Conservation (phyloP, 2,888 invertebrate genomes). For the Hoplodrina blanda region DNA sequence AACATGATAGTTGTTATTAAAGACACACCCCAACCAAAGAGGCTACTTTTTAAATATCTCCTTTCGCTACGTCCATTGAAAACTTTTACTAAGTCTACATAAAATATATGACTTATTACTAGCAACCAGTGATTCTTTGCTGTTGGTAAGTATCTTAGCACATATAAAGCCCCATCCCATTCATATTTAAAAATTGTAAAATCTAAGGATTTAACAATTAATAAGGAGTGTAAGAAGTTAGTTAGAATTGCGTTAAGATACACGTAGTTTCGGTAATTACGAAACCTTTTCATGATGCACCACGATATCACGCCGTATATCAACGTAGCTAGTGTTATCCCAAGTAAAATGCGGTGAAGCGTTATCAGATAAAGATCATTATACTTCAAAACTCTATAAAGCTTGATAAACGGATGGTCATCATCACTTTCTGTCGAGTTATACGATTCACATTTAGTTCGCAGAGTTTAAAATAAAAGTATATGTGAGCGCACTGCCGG, state of each 20-base stretch:
- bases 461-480: background rate
- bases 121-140: slow-evolving; percentile 6
- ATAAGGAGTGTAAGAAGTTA: background rate
- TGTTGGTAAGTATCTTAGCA: background rate
- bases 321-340: background rate
- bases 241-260: slow-evolving; percentile 8
- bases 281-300: slow-evolving; percentile 4
- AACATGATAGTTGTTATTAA: background rate
- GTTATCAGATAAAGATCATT: too few species aligned
- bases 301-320: slow-evolving; percentile 13
- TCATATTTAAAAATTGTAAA: background rate
- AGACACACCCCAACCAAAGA: slow-evolving; percentile 19
- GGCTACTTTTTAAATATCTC: background rate
- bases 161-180: too few species aligned
- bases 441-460: background rate
- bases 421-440: too few species aligned
- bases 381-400: too few species aligned
- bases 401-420: too few species aligned
- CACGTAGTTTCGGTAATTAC: slow-evolving; percentile 14
- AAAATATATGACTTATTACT: slow-evolving; percentile 14
- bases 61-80: background rate
- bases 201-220: too few species aligned
- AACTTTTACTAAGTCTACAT: slow-evolving; percentile 7
- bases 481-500: background rate
- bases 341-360: background rate